Conservation (phyloP, 2,888 invertebrate species). For the Ceramica pisi region DNA sequence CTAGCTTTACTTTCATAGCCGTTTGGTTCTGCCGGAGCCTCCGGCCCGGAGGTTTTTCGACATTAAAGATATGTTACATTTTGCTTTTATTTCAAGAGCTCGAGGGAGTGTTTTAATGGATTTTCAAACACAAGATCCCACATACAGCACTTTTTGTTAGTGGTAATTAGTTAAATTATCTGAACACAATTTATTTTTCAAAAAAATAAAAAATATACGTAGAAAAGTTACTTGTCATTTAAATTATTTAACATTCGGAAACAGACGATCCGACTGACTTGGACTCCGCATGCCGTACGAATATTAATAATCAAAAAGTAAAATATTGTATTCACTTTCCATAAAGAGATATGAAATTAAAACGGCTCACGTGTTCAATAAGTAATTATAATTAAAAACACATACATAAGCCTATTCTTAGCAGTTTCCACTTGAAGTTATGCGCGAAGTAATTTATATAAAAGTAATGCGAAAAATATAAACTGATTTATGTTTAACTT, state of each 20-base stretch:
- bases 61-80: background rate
- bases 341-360: constrained; percentile 31
- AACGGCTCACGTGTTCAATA: constrained; percentile 25
- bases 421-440: constrained; percentile 15
- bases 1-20: constrained; percentile 8
- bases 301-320: constrained; percentile 25
- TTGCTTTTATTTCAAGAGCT: background rate
- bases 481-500: constrained; percentile 53
- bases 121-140: background rate
- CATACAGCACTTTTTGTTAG: background rate
- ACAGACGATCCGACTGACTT: background rate
- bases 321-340: constrained; percentile 30
- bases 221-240: background rate
- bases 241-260: background rate
- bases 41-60: too few species aligned
- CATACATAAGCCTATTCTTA: constrained; percentile 46
- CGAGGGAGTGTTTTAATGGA: background rate
- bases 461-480: constrained; percentile 46
- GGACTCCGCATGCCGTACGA: background rate
- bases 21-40: constrained; percentile 2
- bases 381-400: constrained; percentile 46
- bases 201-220: background rate
- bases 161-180: background rate
- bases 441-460: constrained; percentile 33
- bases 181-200: background rate